Percentiles rank a stretch among this genome's conserved stretches.
phyloP scores from a whole-genome alignment of 2,113 vertebrate species.

The Gallinago undulata region DNA sequence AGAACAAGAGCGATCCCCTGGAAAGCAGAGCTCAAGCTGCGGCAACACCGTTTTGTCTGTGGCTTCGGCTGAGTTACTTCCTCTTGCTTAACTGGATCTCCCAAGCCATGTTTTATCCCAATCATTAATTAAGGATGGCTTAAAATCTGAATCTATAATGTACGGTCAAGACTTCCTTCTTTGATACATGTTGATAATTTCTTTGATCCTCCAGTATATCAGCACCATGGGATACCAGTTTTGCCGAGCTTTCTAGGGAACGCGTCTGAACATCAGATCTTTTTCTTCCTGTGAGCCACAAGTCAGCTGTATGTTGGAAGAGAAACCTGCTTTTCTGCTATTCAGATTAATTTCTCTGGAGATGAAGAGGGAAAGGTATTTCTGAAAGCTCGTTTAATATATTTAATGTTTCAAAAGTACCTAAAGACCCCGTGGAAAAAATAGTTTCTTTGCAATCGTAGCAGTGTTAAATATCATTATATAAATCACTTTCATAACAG shows the following conservation, averaged over 20 bases:
- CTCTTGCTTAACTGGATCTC: background rate
- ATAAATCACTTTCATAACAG: background rate
- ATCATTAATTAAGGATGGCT: background rate
- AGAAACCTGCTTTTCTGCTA: background rate
- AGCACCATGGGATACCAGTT: background rate
- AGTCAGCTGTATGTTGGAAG: background rate
- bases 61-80: background rate
- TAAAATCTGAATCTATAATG: background rate
- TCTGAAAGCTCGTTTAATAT: background rate
- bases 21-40: background rate
- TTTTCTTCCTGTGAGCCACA: background rate
- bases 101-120: background rate
- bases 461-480: background rate
- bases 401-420: background rate
- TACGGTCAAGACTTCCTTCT: background rate
- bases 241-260: background rate
- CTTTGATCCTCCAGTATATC: constrained; percentile 2
- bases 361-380: background rate
- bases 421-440: background rate
- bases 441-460: background rate
- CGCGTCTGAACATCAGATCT: background rate
- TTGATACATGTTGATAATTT: background rate
- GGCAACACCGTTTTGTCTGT: accelerated
- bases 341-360: background rate
- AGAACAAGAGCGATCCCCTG: background rate